phyloP scores from a whole-genome alignment of 2,888 invertebrate genomes.

The Tipula vernalis region DNA sequence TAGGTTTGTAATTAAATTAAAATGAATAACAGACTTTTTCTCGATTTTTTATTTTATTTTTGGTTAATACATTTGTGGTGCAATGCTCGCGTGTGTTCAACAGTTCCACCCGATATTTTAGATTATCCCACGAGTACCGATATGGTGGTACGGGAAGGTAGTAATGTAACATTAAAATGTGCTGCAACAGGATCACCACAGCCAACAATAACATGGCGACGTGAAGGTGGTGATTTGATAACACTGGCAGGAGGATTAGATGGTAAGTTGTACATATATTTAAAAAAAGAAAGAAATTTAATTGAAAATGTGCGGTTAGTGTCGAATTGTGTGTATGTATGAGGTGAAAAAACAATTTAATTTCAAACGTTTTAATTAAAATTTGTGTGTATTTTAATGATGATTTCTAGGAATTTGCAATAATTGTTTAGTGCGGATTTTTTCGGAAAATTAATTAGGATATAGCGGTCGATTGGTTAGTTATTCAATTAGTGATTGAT shows the following conservation, averaged over 20 bases:
- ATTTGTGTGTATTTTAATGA: neutral
- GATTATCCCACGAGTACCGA: slow-evolving; percentile 76
- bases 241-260: slow-evolving; percentile 54
- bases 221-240: slow-evolving; percentile 68
- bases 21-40: neutral
- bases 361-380: neutral
- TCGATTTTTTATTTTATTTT: neutral
- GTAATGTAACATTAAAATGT: slow-evolving; percentile 74
- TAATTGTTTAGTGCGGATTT: neutral
- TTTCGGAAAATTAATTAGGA: too few species aligned
- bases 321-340: neutral
- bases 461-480: too few species aligned
- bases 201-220: slow-evolving; percentile 78
- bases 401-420: neutral
- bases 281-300: neutral
- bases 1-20: neutral
- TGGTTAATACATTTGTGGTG: neutral
- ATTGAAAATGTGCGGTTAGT: neutral
- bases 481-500: too few species aligned
- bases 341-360: neutral
- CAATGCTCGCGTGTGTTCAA: slow-evolving; percentile 11
- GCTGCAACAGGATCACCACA: slow-evolving; percentile 78
- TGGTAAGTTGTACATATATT: slow-evolving; percentile 37
- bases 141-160: slow-evolving; percentile 78
- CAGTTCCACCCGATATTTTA: slow-evolving; percentile 77